Evolutionary conservation across 2,113 vertebrate species (phyloP), one percentile per base, ranked within the genome.

Genomic region (Ochotona princeps): DNA sequence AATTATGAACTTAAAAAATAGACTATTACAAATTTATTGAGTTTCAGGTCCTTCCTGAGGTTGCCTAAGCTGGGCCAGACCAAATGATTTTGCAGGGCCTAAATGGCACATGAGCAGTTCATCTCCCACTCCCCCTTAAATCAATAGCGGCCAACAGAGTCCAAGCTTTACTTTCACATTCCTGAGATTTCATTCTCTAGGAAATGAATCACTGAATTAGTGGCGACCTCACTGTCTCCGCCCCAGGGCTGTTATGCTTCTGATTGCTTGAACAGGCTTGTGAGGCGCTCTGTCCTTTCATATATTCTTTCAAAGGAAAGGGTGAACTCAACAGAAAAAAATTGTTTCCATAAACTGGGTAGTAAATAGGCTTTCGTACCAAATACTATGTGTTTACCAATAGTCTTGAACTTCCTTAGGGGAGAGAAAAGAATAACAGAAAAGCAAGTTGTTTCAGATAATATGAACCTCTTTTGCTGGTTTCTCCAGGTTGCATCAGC

Each of bases 281-380:
- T 54, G 8, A 44, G 38, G 30, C 61, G 88, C 20, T 51, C 70
- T 93, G 47, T 11, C 70, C 69, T 92, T 91, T 93, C 21, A 80
- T 49, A 84, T 47, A 82, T 32, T 60, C 80, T 84, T 26, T n/a
- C 44, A 73, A 92, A 76, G 23, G 65, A 78, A 84, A 95, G 54
- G 83, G 60, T 47, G 88, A 85, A 88, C 7, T 74, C 61, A 0
- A 57, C 6, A 38, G 63, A 83, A 93, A 35, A 57, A 83, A 80
- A 61, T 44, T 0, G 35, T 72, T 15, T 47, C 21, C 51, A 30
- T 51, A 65, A 93, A 76, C 26, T 25, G 80, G 66, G 94, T 60
- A 92, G 54, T 32, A 94, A 95, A 91, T 82, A 72, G 78, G 72
- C 60, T 87, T 87, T 78, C 92, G 83, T 95, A 92, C 35, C 67